phyloP scores from a whole-genome alignment of 2,888 invertebrate species.

The Melolontha melolontha region DNA sequence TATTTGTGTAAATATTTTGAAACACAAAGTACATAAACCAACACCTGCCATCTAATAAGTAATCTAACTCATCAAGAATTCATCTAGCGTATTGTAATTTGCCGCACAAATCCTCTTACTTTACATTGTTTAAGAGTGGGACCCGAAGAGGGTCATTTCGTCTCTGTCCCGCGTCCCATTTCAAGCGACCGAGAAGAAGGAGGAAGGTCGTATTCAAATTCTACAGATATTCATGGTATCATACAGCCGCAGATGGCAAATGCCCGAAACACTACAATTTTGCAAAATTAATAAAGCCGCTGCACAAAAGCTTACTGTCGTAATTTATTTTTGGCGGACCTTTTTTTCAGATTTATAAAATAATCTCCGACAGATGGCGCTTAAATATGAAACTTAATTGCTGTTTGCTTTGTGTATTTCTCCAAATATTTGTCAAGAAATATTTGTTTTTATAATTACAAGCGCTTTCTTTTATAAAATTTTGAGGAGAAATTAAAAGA shows the following conservation, averaged over 20 bases:
- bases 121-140: conserved; percentile 42
- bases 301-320: conserved; percentile 34
- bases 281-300: conserved; percentile 44
- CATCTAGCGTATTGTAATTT: conserved; percentile 62
- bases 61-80: conserved; percentile 62
- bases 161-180: conserved; percentile 28
- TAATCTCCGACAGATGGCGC: conserved; percentile 41
- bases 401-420: conserved; percentile 28
- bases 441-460: conserved; percentile 11
- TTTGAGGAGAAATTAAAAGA: too few species aligned
- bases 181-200: conserved; percentile 9
- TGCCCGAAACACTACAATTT: conserved; percentile 42
- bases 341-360: conserved; percentile 37
- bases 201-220: conserved; percentile 40
- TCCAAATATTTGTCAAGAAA: conserved; percentile 2
- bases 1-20: conserved; percentile 34
- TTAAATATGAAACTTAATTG: conserved; percentile 35
- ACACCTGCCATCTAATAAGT: conserved; percentile 61
- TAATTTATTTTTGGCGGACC: conserved; percentile 29
- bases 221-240: conserved; percentile 42
- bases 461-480: too few species aligned
- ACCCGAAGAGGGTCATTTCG: conserved; percentile 30
- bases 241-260: conserved; percentile 43
- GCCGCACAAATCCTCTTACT: conserved; percentile 56
- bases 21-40: conserved; percentile 42